Percentiles rank a stretch among this genome's conserved stretches.
phyloP scores from a whole-genome alignment of 2,888 invertebrate species.

The Halocaridina rubra region DNA sequence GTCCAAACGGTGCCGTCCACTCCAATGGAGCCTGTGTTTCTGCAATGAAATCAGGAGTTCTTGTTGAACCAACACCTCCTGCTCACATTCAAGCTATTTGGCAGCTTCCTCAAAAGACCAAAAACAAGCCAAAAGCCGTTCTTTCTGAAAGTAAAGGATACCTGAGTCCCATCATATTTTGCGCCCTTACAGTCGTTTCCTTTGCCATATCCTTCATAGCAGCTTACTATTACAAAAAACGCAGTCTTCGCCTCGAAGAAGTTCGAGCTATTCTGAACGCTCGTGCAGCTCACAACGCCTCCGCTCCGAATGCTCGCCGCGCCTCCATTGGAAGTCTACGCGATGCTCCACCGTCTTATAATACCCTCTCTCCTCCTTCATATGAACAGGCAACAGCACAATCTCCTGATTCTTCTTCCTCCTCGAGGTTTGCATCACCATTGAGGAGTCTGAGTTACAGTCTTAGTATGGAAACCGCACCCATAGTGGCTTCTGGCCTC shows the following conservation, averaged over 20 bases:
- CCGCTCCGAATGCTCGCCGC: not conserved
- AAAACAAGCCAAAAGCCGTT: not conserved
- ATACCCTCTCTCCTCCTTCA: slow-evolving; percentile 15
- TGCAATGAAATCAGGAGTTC: not conserved
- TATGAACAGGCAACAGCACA: slow-evolving; percentile 27
- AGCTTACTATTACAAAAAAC: not conserved
- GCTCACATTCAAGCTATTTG: not conserved
- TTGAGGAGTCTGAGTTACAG: not conserved
- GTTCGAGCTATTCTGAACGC: not conserved
- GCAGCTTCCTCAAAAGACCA: not conserved
- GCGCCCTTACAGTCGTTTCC: not conserved
- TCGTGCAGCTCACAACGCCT: not conserved
- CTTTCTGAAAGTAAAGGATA: not conserved
- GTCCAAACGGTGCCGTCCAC: not conserved
- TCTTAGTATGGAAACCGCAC: not conserved
- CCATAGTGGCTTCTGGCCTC: not conserved
- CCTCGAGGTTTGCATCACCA: not conserved
- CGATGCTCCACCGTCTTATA: slow-evolving; percentile 38
- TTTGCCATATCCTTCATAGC: not conserved
- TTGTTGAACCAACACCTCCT: not conserved
- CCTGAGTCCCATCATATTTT: not conserved
- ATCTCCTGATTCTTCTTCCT: not conserved
- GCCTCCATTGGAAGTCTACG: not conserved
- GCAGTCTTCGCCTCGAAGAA: not conserved
- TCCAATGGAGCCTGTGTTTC: not conserved